Base-by-base conservation (phyloP, 1,140 invertebrate genomes). In the Calephelis virginiensis region DNA sequence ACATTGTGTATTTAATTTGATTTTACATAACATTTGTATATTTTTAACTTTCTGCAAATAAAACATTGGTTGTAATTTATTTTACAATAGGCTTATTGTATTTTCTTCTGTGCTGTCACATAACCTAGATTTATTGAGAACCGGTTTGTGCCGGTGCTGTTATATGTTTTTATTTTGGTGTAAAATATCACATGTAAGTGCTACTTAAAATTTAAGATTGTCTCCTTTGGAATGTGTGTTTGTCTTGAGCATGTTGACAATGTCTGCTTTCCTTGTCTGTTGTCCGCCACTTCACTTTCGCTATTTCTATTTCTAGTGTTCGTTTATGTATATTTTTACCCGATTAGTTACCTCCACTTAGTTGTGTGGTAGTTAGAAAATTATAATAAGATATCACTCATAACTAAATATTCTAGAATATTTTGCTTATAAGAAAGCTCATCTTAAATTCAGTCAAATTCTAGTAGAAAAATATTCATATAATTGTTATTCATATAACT, bases 181-280 rank as follows among this genome's bases (percentile, higher is more conserved):
- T 38, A n/a, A 59, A 59, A 17, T 59, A 8, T 59, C n/a, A 59
- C 12, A 40, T 59, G 37, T 59, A 59, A 59, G 56, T 59, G 28
- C 12, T 59, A n/a, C 8, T n/a, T 38, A 11, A 59, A 59, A 37
- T 38, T 37, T 59, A 59, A 59, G 47, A 38, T 71, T 76, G 63
- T 71, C 61, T 70, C 66, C 61, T 12, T 49, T 11, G 11, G 17
- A 28, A 53, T 49, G 65, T 64, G 40, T 53, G 7, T 64, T 37
- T 56, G 8, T 59, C 6, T 8, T 59, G 12, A 38, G 56, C 56
- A 59, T 59, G 56, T 59, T 59, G 37, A 59, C 56, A 59, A 59
- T 59, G 12, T 59, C 11, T 38, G 56, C 56, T 59, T 59, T 59
- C 28, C 56, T 59, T 59, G 56, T 59, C 56, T 59, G 37, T 59